Percentiles rank a stretch among this genome's conserved stretches.
Conservation (phyloP, 2,888 invertebrate species). For the Nomada ferruginata region DNA sequence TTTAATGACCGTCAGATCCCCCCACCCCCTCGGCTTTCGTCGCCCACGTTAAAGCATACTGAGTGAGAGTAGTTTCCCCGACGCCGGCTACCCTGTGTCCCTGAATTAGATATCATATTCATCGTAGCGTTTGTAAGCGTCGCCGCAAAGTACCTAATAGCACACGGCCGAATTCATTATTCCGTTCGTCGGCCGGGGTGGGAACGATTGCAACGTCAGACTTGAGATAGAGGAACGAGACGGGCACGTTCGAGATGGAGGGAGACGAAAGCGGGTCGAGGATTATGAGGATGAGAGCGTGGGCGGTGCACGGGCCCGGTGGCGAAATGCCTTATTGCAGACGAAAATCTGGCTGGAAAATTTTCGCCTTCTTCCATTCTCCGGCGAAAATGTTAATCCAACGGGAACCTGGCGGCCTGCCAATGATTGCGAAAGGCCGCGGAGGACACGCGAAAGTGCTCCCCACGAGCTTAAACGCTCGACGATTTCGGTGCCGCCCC, state of each 20-base stretch:
- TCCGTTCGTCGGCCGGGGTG: slow-evolving; percentile 29
- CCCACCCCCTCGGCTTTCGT: slow-evolving; percentile 23
- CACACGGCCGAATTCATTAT: slow-evolving; percentile 50
- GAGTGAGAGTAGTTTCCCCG: slow-evolving; percentile 23
- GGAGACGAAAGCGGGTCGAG: slow-evolving; percentile 38
- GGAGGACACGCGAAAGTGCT: slow-evolving; percentile 34
- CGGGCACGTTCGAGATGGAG: slow-evolving; percentile 9
- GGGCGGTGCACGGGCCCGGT: slow-evolving; percentile 7
- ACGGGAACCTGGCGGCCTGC: slow-evolving; percentile 64
- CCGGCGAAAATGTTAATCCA: slow-evolving; percentile 74
- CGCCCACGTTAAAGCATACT: slow-evolving; percentile 27
- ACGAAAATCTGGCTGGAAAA: slow-evolving; percentile 20
- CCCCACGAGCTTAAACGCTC: slow-evolving; percentile 39
- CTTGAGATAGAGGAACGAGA: background rate
- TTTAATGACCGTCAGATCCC: slow-evolving; percentile 56
- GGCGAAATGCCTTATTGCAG: slow-evolving; percentile 50
- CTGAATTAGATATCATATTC: slow-evolving; percentile 61
- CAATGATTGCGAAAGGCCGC: slow-evolving; percentile 60
- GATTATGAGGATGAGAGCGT: slow-evolving; percentile 44
- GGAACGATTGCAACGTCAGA: slow-evolving; percentile 34
- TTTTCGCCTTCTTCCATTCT: slow-evolving; percentile 42
- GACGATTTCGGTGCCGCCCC: slow-evolving; percentile 27
- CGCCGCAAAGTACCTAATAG: slow-evolving; percentile 37
- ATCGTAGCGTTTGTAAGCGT: slow-evolving; percentile 39
- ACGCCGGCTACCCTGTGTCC: slow-evolving; percentile 1